Evolutionary conservation across 2,797 vertebrate genomes (phyloP), one percentile per base, ranked within the genome.

Genomic region (Gymnodraco acuticeps): DNA sequence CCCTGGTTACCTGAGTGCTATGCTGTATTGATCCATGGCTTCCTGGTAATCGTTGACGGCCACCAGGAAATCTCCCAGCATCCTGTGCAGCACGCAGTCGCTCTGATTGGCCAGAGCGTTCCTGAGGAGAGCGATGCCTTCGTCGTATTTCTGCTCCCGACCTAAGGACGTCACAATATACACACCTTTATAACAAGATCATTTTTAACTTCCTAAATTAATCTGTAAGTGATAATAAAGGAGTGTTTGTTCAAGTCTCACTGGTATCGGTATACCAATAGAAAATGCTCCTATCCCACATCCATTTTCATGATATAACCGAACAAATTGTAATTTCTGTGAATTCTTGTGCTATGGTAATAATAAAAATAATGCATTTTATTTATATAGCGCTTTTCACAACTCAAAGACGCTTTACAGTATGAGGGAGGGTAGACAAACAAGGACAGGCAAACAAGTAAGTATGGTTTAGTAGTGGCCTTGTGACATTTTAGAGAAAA

Each of bases 21-120:
- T 99, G 62, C 98, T 99, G 91, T 99, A 99, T 93, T 99, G 98
- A 92, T 99, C 98, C 97, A 99, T 99, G 2, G 98, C 98, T 77
- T 99, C 98, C 91, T 99, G 98, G 85, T 97, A 99, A 70, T 99
- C 98, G 0, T 96, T 99, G 78, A 99, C 97, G 1, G 98, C 97
- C 14, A 99, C 97, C 0, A 99, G 95, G 80, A 99, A 99, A 90
- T 99, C 98, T 17, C 98, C 98, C 82, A 99, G 94, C 95, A 99
- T 99, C 47, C 98, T 96, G 92, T 99, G 98, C 87, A 99, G 94
- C 77, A 99, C 96, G 14, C 98, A 99, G 85, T 99, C 97, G 0
- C 98, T 99, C 93, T 99, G 98, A 90, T 99, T 99, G 86, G 98
- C 96, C 89, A 99, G 91, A 0, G 98, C 97, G 0, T 96, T 98